These are phyloP conservation scores for Platycheirus albimanus DNA, from an alignment of 2,888 invertebrate genomes.

Conservation along the genomic window DNA sequence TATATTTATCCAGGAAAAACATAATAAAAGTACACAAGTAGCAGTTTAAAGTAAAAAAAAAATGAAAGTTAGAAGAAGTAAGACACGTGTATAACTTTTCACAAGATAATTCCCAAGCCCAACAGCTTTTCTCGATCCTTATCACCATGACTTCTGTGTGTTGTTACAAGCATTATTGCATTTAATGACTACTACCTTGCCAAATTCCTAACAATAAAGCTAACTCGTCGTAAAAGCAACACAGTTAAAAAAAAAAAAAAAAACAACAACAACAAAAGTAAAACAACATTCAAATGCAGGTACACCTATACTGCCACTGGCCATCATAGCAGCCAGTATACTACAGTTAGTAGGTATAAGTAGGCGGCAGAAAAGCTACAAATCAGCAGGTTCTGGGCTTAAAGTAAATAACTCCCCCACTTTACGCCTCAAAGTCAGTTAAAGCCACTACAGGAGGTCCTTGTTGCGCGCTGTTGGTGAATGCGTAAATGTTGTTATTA, in stretches of 20 bases:
- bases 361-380: conserved; percentile 1
- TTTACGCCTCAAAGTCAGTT: conserved; percentile 35
- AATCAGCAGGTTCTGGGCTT: conserved; percentile 17
- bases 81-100: not conserved
- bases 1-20: conserved; percentile 1
- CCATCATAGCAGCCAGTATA: conserved; percentile 1
- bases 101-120: conserved; percentile 17
- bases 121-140: conserved; percentile 31
- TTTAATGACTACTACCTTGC: conserved; percentile 54
- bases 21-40: conserved; percentile 3
- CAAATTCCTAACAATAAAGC: conserved; percentile 57
- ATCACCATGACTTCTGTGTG: conserved; percentile 40
- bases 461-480: conserved; percentile 33
- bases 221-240: conserved; percentile 42
- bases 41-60: conserved; percentile 1
- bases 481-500: conserved; percentile 55
- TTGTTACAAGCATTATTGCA: conserved; percentile 59
- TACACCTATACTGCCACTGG: too few species aligned
- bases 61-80: not conserved
- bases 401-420: conserved; percentile 39
- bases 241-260: not conserved
- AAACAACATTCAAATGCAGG: conserved; percentile 49
- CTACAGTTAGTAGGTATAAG: too few species aligned
- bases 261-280: not conserved
- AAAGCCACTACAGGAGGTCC: conserved; percentile 42